Evolutionary conservation across 2,797 vertebrate genomes (phyloP).

Genomic region (Phylloscopus collybita): DNA sequence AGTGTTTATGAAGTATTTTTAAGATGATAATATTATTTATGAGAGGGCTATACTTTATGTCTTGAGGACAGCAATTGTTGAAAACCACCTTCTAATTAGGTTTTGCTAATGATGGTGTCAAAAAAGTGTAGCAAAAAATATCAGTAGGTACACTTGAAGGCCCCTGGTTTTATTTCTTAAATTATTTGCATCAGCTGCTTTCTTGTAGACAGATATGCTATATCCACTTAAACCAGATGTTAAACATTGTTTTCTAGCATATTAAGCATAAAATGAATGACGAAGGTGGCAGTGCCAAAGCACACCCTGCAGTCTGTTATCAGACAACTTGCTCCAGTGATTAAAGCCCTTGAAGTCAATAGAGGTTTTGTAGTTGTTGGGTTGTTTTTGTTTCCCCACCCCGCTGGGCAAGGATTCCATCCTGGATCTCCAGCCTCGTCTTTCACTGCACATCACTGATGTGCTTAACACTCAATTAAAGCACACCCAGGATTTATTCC

Average conservation of each 20-base stretch:
- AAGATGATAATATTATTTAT: slow-evolving; percentile 27
- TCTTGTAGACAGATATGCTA: background rate
- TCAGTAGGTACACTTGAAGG: background rate
- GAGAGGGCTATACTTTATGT: background rate
- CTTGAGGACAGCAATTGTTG: background rate
- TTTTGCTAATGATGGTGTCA: slow-evolving; percentile 1
- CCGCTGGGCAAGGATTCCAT: background rate
- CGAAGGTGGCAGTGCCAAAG: background rate
- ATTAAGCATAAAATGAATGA: background rate
- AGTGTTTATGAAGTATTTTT: slow-evolving; percentile 46
- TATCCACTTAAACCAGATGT: background rate
- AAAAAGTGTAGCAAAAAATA: background rate
- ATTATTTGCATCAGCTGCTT: background rate
- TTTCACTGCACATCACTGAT: background rate
- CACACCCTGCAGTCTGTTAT: background rate
- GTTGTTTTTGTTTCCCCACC: background rate
- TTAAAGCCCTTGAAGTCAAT: background rate
- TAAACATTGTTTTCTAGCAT: background rate
- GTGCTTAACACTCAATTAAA: slow-evolving; percentile 7
- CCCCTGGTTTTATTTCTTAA: background rate
- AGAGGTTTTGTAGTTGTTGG: background rate
- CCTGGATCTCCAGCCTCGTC: background rate
- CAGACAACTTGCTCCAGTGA: background rate
- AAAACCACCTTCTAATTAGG: slow-evolving; percentile 42
- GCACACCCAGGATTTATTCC: slow-evolving; percentile 8